phyloP scores from a whole-genome alignment of 2,113 vertebrate genomes.

The Platycercus adscitus region DNA sequence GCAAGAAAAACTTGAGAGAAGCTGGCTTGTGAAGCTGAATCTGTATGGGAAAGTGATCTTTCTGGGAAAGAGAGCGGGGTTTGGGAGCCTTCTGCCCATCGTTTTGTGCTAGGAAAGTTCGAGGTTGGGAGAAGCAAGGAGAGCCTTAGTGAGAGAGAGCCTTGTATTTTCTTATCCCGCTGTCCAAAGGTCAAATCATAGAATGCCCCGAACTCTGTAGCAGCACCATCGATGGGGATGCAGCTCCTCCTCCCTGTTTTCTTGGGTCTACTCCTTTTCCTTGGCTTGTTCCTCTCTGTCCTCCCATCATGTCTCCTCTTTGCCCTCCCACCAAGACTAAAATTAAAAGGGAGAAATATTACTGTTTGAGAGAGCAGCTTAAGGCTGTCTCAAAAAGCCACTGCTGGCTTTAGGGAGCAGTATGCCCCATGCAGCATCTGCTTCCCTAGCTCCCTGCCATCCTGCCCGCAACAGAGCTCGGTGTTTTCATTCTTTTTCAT shows the following conservation, averaged over 20 bases:
- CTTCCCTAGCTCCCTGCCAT: neutral
- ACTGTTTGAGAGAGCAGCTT: neutral
- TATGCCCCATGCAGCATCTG: neutral
- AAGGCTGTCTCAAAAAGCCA: neutral
- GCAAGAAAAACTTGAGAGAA: neutral
- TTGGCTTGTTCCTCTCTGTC: neutral
- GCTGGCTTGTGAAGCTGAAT: neutral
- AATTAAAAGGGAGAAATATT: neutral
- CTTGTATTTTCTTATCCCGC: neutral
- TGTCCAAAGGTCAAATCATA: neutral
- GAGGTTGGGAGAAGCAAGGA: neutral
- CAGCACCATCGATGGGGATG: neutral
- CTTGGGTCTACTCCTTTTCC: neutral
- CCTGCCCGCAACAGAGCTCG: neutral
- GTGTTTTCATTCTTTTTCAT: no score
- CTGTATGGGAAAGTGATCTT: neutral
- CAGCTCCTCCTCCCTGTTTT: neutral
- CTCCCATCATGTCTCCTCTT: neutral
- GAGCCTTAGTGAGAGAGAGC: neutral
- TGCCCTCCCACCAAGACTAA: neutral
- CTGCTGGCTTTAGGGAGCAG: neutral
- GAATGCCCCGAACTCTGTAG: accelerated
- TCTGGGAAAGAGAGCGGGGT: neutral
- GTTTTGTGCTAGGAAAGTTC: neutral
- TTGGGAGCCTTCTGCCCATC: neutral